phyloP scores from a whole-genome alignment of 1,140 invertebrate genomes.

The Antheraea mylitta region DNA sequence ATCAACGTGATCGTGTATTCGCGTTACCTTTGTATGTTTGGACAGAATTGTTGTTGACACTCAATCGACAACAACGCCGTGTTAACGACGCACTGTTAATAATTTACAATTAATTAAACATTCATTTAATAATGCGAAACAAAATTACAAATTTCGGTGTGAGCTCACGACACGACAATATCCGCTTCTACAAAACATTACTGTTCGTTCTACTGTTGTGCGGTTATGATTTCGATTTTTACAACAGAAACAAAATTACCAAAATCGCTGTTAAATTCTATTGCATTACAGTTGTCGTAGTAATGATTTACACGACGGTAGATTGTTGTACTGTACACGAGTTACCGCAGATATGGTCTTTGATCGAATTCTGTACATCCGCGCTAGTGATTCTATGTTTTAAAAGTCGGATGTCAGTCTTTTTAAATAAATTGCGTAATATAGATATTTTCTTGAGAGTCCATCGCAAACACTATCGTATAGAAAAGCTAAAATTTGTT shows the following conservation, averaged over 20 bases:
- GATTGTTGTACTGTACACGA: constrained; percentile 37
- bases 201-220: constrained; percentile 46
- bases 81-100: constrained; percentile 32
- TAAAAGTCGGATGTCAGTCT: constrained; percentile 38
- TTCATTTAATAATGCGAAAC: neutral
- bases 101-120: constrained; percentile 11
- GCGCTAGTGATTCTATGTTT: constrained; percentile 41
- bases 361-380: constrained; percentile 49
- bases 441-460: constrained; percentile 53
- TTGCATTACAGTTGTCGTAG: constrained; percentile 33
- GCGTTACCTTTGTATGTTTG: constrained; percentile 32
- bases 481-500: constrained; percentile 33
- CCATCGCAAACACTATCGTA: constrained; percentile 33
- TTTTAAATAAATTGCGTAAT: constrained; percentile 36
- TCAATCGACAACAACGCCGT: constrained; percentile 32
- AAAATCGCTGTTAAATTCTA: constrained; percentile 37
- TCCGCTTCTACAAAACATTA: constrained; percentile 36
- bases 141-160: neutral
- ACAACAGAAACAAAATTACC: constrained; percentile 32
- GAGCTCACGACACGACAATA: constrained; percentile 17
- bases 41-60: constrained; percentile 47
- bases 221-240: constrained; percentile 54
- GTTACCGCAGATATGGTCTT: constrained; percentile 45
- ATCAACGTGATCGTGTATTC: constrained; percentile 22
- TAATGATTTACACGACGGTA: constrained; percentile 35